These are phyloP conservation scores for Diuraphis noxia DNA, from an alignment of 1,140 invertebrate species.

Conservation along the genomic window DNA sequence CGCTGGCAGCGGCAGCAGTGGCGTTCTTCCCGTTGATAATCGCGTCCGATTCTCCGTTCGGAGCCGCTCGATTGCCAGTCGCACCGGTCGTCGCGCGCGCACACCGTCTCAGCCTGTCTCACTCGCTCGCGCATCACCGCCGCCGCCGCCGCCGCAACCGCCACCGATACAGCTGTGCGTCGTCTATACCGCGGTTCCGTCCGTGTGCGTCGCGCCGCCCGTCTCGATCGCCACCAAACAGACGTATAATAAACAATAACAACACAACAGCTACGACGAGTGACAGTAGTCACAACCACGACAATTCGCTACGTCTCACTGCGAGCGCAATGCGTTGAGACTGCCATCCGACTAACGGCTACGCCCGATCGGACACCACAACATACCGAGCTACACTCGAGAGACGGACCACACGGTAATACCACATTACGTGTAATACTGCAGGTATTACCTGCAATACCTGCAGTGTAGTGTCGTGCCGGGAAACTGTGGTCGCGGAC, in stretches of 20 bases:
- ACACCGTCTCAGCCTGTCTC: conserved; percentile 4
- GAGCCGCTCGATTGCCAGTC: conserved; percentile 31
- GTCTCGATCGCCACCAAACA: background rate
- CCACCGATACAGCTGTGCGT: background rate
- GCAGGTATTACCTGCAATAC: too few species aligned
- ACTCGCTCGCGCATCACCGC: background rate
- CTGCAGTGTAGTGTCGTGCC: background rate
- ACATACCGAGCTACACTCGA: background rate
- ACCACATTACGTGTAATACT: background rate
- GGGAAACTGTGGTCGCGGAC: background rate
- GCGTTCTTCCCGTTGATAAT: background rate
- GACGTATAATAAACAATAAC: background rate
- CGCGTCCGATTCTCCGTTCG: conserved; percentile 30
- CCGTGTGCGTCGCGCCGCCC: background rate
- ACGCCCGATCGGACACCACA: background rate
- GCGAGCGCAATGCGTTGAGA: background rate
- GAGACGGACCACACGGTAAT: background rate
- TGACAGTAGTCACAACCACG: background rate
- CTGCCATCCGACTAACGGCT: background rate
- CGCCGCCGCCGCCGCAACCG: background rate
- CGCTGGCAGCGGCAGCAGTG: background rate
- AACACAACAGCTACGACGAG: too few species aligned
- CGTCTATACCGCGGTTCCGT: background rate
- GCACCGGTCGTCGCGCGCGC: conserved; percentile 20
- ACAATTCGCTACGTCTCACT: background rate